Base-by-base conservation (phyloP, 1,140 invertebrate species). In the Piezodorus guildinii region DNA sequence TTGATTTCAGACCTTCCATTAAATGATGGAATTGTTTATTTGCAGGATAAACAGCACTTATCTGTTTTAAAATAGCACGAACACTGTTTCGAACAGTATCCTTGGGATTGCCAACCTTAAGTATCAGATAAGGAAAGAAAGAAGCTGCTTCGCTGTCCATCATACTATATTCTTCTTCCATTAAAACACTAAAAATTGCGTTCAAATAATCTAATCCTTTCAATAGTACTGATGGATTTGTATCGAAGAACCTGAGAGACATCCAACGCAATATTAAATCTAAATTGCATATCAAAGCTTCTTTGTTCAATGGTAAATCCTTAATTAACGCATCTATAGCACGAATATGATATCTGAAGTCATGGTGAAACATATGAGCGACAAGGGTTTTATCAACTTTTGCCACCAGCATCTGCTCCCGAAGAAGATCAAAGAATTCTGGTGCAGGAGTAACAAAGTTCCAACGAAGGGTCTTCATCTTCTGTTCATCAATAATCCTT, bases 211-310 rank as follows among this genome's bases (percentile, higher is more conserved):
- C 95, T 58, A 99, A 76, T 52, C 89, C 91, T 80, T 94, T 95
- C 60, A 96, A 79, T 30, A 98, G 79, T 34, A 98, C 95, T 23
- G 93, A 94, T 21, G 96, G 95, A 79, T 98, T 98, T 12, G 96
- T 98, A 77, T 98, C 96, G 71, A 96, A 98, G 75, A 98, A 98
- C 67, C 95, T 79, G 16, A 98, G 74, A 0, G 94, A 96, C 65
- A 97, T 73, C 96, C 96, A 99, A 74, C 96, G 96, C 14, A 99
- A 78, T 64, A 98, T 87, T 46, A 99, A 77, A 78, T 99, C 96
- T 62, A 97, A 78, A 78, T 98, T 98, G 16, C 85, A 85, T 30
- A 94, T 83, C 21, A 95, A 80, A 5, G 91, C 88, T 71, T 85
- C 82, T 16, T 82, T 81, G 68, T 90, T 87, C 17, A 80, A 82